Conservation (phyloP, 2,888 invertebrate species). For the Drosophila algonquin region DNA sequence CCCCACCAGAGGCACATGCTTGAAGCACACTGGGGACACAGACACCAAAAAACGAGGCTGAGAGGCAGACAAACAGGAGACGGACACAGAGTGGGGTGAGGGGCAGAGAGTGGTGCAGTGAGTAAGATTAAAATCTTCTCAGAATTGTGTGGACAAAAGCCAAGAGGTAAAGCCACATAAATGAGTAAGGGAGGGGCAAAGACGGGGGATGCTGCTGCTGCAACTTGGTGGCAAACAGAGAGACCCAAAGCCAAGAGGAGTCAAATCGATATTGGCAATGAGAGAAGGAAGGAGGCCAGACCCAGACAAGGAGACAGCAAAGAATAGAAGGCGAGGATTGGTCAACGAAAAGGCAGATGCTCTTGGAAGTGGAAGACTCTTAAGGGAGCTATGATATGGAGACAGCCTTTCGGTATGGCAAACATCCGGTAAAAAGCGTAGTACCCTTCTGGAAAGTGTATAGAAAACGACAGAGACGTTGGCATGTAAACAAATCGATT, state of each 20-base stretch:
- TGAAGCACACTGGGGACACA: too few species aligned
- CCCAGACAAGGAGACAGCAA: constrained; percentile 29
- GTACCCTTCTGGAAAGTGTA: neutral
- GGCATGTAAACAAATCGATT: constrained; percentile 82
- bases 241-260: constrained; percentile 50
- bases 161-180: constrained; percentile 65
- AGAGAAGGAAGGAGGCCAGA: constrained; percentile 34
- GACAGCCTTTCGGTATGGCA: neutral
- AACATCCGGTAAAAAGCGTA: neutral
- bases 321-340: constrained; percentile 4
- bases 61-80: constrained; percentile 11
- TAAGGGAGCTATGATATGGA: too few species aligned
- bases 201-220: constrained; percentile 8
- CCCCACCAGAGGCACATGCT: neutral
- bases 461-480: constrained; percentile 40
- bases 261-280: constrained; percentile 72
- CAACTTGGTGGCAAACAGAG: constrained; percentile 41
- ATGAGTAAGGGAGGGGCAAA: constrained; percentile 41
- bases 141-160: constrained; percentile 71
- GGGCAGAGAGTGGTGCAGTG: constrained; percentile 41
- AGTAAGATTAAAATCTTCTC: constrained; percentile 78
- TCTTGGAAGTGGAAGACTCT: neutral
- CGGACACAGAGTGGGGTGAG: constrained; percentile 6
- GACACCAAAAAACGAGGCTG: neutral
- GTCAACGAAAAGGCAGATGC: neutral